Percentiles rank a stretch among this genome's conserved stretches.
phyloP scores from a whole-genome alignment of 2,113 vertebrate species.

The Myxocyprinus asiaticus region DNA sequence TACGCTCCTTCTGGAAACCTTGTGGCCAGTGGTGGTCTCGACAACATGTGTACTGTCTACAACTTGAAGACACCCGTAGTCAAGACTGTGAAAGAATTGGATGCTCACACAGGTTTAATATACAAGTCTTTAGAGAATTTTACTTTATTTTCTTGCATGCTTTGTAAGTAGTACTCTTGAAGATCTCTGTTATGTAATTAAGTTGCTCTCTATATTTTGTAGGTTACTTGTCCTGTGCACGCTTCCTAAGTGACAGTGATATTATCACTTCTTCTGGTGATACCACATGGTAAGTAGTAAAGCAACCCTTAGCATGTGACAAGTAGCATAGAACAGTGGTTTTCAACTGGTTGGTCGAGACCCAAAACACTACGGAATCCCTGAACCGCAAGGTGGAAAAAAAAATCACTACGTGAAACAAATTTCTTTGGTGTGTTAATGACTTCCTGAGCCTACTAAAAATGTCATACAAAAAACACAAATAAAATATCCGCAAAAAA shows the following conservation, averaged over 20 bases:
- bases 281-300: slow-evolving; percentile 79
- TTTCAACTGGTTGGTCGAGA: too few relatives aligned
- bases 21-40: slow-evolving; percentile 78
- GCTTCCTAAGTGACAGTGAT: slow-evolving; percentile 76
- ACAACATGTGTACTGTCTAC: slow-evolving; percentile 78
- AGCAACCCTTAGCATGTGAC: too few relatives aligned
- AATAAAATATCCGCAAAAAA: too few relatives aligned
- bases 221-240: slow-evolving; percentile 78
- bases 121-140: background rate
- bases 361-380: too few relatives aligned
- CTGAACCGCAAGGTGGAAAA: too few relatives aligned
- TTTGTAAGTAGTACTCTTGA: background rate
- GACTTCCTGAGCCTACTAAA: too few relatives aligned
- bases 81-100: slow-evolving; percentile 75
- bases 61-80: slow-evolving; percentile 72
- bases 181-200: background rate
- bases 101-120: slow-evolving; percentile 73
- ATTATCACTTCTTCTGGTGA: slow-evolving; percentile 79
- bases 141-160: background rate
- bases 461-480: too few relatives aligned
- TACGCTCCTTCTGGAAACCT: slow-evolving; percentile 77
- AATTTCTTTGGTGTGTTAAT: too few relatives aligned
- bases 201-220: slow-evolving; percentile 1
- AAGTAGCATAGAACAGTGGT: too few relatives aligned
- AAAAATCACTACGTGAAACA: too few relatives aligned